Evolutionary conservation across 2,797 vertebrate genomes (phyloP).

Genomic region (Meda fulgida): DNA sequence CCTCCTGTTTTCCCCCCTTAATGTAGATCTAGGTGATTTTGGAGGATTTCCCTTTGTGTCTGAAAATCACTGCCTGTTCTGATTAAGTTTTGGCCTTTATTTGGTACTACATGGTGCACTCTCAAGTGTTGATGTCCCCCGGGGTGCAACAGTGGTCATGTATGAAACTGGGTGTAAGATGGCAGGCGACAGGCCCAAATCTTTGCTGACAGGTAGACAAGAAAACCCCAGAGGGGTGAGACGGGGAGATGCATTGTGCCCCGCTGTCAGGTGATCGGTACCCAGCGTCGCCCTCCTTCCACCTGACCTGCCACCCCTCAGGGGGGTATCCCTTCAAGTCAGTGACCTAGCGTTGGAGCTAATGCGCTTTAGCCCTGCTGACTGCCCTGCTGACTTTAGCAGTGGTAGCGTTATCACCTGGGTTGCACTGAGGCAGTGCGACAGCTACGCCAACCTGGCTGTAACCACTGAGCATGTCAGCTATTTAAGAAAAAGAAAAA

Average conservation of each 20-base stretch:
- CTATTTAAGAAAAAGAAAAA: neutral
- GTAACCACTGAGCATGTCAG: slow-evolving; percentile 47
- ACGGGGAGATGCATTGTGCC: slow-evolving; percentile 46
- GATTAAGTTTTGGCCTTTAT: slow-evolving; percentile 27
- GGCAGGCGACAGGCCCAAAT: slow-evolving; percentile 42
- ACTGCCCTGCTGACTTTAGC: neutral
- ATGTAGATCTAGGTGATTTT: slow-evolving; percentile 28
- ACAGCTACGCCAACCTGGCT: slow-evolving; percentile 48
- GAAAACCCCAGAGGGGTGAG: slow-evolving; percentile 46
- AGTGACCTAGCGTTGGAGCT: slow-evolving; percentile 18
- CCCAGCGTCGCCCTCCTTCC: slow-evolving; percentile 42
- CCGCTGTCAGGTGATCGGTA: slow-evolving; percentile 54
- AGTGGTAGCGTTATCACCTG: slow-evolving; percentile 25
- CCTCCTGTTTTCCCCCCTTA: slow-evolving; percentile 45
- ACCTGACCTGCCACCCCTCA: slow-evolving; percentile 50
- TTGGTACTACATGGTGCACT: slow-evolving; percentile 6
- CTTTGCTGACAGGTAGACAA: slow-evolving; percentile 56
- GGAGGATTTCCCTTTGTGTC: neutral
- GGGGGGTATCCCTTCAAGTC: slow-evolving; percentile 25
- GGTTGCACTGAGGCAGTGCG: slow-evolving; percentile 31
- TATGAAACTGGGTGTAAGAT: slow-evolving; percentile 44
- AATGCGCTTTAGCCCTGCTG: neutral
- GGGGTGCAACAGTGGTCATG: slow-evolving; percentile 12
- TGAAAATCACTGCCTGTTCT: slow-evolving; percentile 16
- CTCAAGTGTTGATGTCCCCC: slow-evolving; percentile 4